Conservation (phyloP, 2,797 vertebrate genomes). For the Myripristis murdjan region DNA sequence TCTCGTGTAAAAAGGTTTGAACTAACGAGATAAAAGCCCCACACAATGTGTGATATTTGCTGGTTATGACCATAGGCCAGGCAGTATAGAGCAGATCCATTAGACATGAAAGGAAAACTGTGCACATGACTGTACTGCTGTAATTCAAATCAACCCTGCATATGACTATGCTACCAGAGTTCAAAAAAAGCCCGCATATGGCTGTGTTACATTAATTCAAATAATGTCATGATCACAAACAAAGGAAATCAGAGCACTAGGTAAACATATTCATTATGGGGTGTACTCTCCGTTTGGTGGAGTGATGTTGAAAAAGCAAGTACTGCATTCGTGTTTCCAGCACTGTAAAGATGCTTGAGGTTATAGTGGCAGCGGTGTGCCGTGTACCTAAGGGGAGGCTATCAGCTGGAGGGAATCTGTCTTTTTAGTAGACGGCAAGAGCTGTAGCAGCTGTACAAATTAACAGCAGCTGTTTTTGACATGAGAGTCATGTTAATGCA, state of each 20-base stretch:
- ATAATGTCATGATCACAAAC: constrained; percentile 10
- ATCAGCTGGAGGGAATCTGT: constrained; percentile 37
- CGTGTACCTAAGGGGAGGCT: constrained; percentile 21
- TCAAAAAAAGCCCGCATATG: constrained; percentile 10
- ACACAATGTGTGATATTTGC: constrained; percentile 44
- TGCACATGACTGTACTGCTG: constrained; percentile 11
- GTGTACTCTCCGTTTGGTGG: constrained; percentile 3
- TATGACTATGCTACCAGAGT: background rate
- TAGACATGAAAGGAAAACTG: constrained; percentile 39
- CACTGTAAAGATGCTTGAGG: background rate
- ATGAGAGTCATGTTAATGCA: constrained; percentile 28
- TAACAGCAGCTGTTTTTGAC: constrained; percentile 45
- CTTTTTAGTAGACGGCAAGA: constrained; percentile 12
- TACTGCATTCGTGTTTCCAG: constrained; percentile 24
- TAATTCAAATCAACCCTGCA: constrained; percentile 42
- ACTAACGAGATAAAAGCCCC: constrained; percentile 60
- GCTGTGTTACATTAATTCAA: constrained; percentile 6
- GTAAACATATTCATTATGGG: background rate
- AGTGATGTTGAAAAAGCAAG: constrained; percentile 14
- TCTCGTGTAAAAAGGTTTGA: constrained; percentile 48
- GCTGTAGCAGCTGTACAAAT: constrained; percentile 24
- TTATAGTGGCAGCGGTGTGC: background rate
- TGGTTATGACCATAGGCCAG: constrained; percentile 28
- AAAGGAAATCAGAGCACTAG: background rate
- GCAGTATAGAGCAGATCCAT: constrained; percentile 24